Evolutionary conservation across 1,140 invertebrate genomes (phyloP).

Genomic region (Augochlora pura): DNA sequence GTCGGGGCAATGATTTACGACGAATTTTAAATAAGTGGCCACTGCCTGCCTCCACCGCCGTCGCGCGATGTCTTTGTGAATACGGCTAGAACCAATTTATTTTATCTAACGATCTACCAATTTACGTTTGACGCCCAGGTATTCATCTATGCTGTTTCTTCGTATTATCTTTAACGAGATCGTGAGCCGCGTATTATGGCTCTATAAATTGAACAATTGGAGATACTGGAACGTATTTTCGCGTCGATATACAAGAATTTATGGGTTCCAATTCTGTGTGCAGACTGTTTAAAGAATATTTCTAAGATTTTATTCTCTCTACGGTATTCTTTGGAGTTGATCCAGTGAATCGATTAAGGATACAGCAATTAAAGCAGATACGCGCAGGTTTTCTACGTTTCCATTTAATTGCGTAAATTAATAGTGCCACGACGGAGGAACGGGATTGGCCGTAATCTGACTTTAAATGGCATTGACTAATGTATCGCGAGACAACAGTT

Average conservation of each 20-base stretch:
- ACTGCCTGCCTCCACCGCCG: too few relatives aligned
- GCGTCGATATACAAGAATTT: too few relatives aligned
- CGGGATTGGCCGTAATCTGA: not conserved
- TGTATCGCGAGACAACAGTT: not conserved
- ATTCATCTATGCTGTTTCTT: constrained; percentile 36
- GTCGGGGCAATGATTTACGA: constrained; percentile 31
- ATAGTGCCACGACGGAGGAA: too few relatives aligned
- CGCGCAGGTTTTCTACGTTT: too few relatives aligned
- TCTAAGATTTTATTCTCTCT: too few relatives aligned
- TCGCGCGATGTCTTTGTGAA: constrained; percentile 8
- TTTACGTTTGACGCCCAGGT: constrained; percentile 47
- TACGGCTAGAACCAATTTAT: constrained; percentile 40
- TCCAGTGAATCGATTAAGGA: too few relatives aligned
- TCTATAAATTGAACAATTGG: not conserved
- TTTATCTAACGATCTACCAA: constrained; percentile 44
- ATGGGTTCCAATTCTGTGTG: too few relatives aligned
- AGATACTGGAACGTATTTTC: not conserved
- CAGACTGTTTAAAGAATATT: too few relatives aligned
- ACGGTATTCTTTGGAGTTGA: too few relatives aligned
- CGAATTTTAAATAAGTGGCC: constrained; percentile 26
- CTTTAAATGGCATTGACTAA: not conserved
- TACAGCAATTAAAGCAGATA: too few relatives aligned
- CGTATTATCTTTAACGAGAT: constrained; percentile 57
- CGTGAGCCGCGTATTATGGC: constrained; percentile 26
- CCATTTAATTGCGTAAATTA: too few relatives aligned